A percentile compares a stretch with the other conserved stretches of the same genome.
Conservation (phyloP, 1,140 invertebrate genomes). For the Matsumurasca onukii region DNA sequence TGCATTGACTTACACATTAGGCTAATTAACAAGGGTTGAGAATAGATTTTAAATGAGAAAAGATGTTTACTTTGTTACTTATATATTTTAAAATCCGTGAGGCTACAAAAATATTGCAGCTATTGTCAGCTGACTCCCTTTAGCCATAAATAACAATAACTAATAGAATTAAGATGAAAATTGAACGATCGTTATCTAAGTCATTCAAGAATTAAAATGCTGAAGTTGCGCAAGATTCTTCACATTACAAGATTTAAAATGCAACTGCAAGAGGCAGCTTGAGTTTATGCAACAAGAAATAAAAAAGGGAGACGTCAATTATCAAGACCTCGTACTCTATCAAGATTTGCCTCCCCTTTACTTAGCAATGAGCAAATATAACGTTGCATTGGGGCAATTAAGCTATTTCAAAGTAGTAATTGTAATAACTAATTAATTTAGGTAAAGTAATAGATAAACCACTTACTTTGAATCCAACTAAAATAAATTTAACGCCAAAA, state of each 20-base stretch:
- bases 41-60: too few species aligned
- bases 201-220: neutral
- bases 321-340: constrained; percentile 12
- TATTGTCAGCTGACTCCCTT: constrained; percentile 31
- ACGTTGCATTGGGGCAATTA: neutral
- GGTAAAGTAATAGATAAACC: neutral
- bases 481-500: neutral
- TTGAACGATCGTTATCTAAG: neutral
- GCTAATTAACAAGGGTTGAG: too few species aligned
- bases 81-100: too few species aligned
- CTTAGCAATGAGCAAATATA: neutral
- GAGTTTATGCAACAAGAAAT: neutral
- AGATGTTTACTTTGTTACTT: too few species aligned
- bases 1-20: too few species aligned
- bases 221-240: neutral
- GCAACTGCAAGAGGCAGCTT: neutral
- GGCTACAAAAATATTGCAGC: too few species aligned
- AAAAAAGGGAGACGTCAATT: constrained; percentile 18
- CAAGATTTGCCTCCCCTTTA: constrained; percentile 19
- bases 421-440: neutral
- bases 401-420: neutral
- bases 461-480: neutral
- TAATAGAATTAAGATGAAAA: neutral
- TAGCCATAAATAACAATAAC: neutral
- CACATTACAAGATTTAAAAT: neutral